Evolutionary conservation across 2,797 vertebrate genomes (phyloP).

Genomic region (Protosalanx chinensis): DNA sequence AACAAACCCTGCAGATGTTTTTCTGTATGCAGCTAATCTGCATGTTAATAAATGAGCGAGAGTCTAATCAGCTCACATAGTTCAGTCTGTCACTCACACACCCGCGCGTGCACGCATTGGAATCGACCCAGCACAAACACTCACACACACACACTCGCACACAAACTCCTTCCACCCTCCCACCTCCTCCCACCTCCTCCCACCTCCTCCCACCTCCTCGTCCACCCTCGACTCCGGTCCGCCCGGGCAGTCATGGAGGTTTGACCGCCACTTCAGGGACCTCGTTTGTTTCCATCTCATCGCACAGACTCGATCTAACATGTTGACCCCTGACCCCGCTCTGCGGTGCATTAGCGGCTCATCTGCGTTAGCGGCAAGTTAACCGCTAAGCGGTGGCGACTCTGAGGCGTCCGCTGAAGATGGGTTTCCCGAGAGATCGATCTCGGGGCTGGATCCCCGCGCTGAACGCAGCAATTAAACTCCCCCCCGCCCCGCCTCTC

Average conservation of each 20-base stretch:
- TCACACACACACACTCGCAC: background rate
- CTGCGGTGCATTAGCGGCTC: too few relatives aligned
- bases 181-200: background rate
- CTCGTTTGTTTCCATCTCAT: background rate
- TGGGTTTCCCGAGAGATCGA: constrained; percentile 13
- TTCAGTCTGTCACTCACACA: constrained; percentile 61
- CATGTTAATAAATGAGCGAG: constrained; percentile 74
- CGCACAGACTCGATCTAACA: constrained; percentile 3
- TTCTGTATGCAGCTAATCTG: constrained; percentile 72
- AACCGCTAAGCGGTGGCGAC: background rate
- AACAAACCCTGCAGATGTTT: constrained; percentile 75
- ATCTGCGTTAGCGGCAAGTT: too few relatives aligned
- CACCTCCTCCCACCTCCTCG: too few relatives aligned
- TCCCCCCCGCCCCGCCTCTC: constrained; percentile 3
- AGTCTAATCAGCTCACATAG: constrained; percentile 73
- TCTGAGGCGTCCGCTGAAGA: background rate
- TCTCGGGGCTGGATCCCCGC: background rate
- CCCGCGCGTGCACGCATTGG: constrained; percentile 16
- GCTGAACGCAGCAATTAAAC: constrained; percentile 19
- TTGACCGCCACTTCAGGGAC: background rate
- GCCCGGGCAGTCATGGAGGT: background rate
- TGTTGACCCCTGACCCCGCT: too few relatives aligned
- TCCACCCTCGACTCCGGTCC: background rate
- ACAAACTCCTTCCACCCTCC: background rate
- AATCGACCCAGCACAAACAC: background rate